Evolutionary conservation across 2,888 invertebrate species (phyloP).

Genomic region (Drosophila kokeensis): DNA sequence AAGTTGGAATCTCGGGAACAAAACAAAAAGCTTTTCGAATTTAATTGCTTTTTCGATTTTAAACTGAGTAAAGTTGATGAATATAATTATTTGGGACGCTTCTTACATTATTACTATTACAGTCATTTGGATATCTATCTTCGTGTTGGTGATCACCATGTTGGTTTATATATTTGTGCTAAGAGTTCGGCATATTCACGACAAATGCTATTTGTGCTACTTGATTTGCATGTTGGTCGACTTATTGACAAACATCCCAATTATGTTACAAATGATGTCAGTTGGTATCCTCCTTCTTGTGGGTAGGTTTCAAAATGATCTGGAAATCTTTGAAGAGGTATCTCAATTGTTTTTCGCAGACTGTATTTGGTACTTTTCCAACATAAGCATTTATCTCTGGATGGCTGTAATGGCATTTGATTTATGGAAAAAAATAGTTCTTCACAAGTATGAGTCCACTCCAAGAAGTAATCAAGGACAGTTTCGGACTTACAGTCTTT

Average conservation of each 20-base stretch:
- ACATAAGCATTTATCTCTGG: too few species aligned
- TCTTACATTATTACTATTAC: background rate
- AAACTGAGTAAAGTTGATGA: background rate
- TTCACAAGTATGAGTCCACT: too few species aligned
- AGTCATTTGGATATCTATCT: background rate
- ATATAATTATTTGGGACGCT: background rate
- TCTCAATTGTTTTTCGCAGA: background rate
- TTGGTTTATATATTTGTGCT: constrained; percentile 89
- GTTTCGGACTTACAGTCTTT: too few species aligned
- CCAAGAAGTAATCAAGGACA: too few species aligned
- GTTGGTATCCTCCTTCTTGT: constrained; percentile 85
- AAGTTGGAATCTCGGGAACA: too few species aligned
- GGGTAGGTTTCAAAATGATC: background rate
- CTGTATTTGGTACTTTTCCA: too few species aligned
- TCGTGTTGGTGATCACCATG: background rate
- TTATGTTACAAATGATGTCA: constrained; percentile 74
- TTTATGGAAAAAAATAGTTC: too few species aligned
- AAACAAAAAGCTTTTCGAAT: background rate
- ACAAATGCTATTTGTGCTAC: constrained; percentile 90
- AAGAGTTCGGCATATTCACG: constrained; percentile 89
- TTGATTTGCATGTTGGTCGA: constrained; percentile 88
- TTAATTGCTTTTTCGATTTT: background rate
- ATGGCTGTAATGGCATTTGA: too few species aligned
- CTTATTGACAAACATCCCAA: constrained; percentile 69
- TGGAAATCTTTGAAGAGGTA: background rate